These are phyloP conservation scores for Chionoecetes opilio DNA, from an alignment of 1,140 invertebrate genomes.

Conservation along the genomic window DNA sequence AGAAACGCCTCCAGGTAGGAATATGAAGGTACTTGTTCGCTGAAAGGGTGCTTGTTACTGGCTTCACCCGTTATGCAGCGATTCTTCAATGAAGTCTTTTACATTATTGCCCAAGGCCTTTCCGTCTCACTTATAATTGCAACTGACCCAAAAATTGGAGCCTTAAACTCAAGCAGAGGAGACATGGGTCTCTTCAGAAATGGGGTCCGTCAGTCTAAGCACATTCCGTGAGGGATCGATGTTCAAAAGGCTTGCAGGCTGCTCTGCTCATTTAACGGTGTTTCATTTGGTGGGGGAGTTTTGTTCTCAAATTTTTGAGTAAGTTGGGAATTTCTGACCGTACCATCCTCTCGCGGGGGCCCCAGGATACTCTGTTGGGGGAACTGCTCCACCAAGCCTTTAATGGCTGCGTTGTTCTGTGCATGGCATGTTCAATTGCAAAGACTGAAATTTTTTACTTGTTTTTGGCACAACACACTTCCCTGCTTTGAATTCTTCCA, in stretches of 20 bases:
- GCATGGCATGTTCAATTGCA: constrained; percentile 58
- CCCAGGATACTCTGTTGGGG: not conserved
- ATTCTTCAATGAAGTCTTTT: too few relatives aligned
- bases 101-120: not conserved
- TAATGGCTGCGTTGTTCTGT: constrained; percentile 38
- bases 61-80: too few relatives aligned
- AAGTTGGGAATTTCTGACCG: constrained; percentile 9
- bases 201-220: constrained; percentile 8
- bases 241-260: constrained; percentile 42
- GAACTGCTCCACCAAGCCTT: constrained; percentile 38
- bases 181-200: not conserved
- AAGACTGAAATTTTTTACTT: constrained; percentile 7
- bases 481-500: not conserved
- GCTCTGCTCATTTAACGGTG: too few relatives aligned
- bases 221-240: not conserved
- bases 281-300: too few relatives aligned
- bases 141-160: not conserved
- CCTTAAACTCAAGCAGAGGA: not conserved
- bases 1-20: too few relatives aligned
- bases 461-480: constrained; percentile 10
- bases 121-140: constrained; percentile 11
- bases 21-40: too few relatives aligned
- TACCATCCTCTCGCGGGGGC: constrained; percentile 46
- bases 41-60: too few relatives aligned
- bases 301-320: not conserved